phyloP scores from a whole-genome alignment of 30 jellyfish, hydroid and myxozoan genomes.

The Aurelia sp. region DNA sequence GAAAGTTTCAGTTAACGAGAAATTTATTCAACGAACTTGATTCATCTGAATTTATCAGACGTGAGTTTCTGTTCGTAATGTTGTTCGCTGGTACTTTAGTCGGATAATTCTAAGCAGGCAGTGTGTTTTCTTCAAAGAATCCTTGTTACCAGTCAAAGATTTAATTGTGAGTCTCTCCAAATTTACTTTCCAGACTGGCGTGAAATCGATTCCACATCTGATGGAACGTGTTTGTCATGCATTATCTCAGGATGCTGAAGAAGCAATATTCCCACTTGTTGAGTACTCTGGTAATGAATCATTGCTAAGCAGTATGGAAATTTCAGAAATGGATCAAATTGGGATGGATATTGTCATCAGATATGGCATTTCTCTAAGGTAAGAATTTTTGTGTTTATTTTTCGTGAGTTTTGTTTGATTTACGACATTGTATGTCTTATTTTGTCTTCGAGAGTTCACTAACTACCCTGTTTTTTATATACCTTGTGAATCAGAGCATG shows the following conservation, averaged over 20 bases:
- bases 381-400: neutral
- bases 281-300: conserved; percentile 70
- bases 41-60: no score
- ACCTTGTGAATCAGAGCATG: no score
- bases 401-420: neutral
- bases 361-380: conserved; percentile 64
- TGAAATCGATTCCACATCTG: conserved; percentile 48
- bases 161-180: neutral
- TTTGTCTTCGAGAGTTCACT: no score
- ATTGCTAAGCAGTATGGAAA: conserved; percentile 44
- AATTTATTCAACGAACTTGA: no score
- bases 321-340: conserved; percentile 51
- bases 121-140: no score
- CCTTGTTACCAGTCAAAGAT: neutral
- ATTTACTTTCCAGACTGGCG: conserved; percentile 38
- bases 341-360: conserved; percentile 51
- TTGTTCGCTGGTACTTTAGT: no score
- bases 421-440: neutral
- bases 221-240: conserved; percentile 54
- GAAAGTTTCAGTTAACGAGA: no score
- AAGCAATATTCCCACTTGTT: conserved; percentile 56
- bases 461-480: no score
- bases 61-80: no score
- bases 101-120: no score
- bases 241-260: conserved; percentile 39